phyloP scores from a whole-genome alignment of 1,140 invertebrate species.

The Diuraphis noxia region DNA sequence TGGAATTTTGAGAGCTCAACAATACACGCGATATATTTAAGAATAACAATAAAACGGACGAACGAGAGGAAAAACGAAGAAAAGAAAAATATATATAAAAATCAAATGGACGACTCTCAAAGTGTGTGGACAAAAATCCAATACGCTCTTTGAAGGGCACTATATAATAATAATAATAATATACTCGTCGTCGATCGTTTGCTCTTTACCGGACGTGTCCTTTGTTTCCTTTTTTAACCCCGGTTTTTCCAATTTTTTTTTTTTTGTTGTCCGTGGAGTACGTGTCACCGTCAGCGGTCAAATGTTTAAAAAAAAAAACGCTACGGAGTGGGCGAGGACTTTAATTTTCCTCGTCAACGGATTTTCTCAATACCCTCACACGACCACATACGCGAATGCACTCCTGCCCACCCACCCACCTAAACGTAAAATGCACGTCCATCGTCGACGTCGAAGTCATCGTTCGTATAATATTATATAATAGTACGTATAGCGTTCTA shows the following conservation, averaged over 20 bases:
- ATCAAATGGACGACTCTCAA: conserved; percentile 10
- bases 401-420: neutral
- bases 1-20: neutral
- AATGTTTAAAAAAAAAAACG: conserved; percentile 32
- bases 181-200: conserved; percentile 27
- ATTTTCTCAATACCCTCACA: conserved; percentile 44
- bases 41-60: conserved; percentile 17
- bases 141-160: conserved; percentile 6
- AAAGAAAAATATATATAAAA: conserved; percentile 19
- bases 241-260: conserved; percentile 10
- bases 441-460: neutral
- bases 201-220: conserved; percentile 42
- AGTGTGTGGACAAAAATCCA: neutral
- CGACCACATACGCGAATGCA: neutral
- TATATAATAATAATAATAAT: neutral
- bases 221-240: conserved; percentile 26
- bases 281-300: conserved; percentile 52
- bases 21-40: neutral
- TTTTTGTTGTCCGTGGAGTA: conserved; percentile 31
- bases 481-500: neutral
- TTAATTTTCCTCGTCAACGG: conserved; percentile 52
- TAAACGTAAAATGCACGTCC: neutral
- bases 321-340: conserved; percentile 26
- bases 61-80: neutral
- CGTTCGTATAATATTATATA: neutral